Base-by-base conservation (phyloP, 2,888 invertebrate species). In the Machimus rusticus region DNA sequence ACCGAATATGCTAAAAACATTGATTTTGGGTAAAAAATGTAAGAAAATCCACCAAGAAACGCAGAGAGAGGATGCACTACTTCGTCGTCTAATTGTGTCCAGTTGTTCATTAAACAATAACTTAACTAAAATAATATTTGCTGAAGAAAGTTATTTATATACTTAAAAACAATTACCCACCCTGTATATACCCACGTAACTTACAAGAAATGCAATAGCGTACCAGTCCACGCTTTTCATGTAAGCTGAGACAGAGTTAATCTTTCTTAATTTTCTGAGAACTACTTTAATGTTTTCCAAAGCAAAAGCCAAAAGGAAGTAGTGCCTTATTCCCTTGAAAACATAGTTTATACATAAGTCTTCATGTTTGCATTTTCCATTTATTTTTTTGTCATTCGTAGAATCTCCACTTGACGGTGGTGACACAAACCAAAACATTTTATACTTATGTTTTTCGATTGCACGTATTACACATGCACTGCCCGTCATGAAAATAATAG, bases 131-230 rank as follows among this genome's bases (percentile, higher is more conserved):
- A 12, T 28, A 66, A 12, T 12, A 66, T 23, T 66, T 19, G 12
- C 66, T 66, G 19, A 28, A 31, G 43, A 66, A 31, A 34, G 12
- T 37, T 14, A 51, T 46, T 46, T 23, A n/a, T 19, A 37, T n/a
- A 16, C 6, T 39, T 39, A 1, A 77, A 34, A 16, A 6, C 8
- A 37, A 77, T 37, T 5, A 57, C 89, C 89, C 90, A 92, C 92
- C 88, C 91, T 90, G 88, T 92, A 92, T 43, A 91, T 89, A 46
- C 90, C 90, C 23, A 91, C 89, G 81, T 91, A 92, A 43, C 90
- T 89, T 74, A 90, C 89, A 3, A 92, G 88, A 82, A 91, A 90
- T 4, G 82, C 8, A 3, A 88, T 86, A n/a, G 88, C 84, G 57
- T 89, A 43, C 51, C 87, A 88, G 12, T 89, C 74, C 0, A 89